phyloP scores from a whole-genome alignment of 2,113 vertebrate genomes.

The Arizona elegans region DNA sequence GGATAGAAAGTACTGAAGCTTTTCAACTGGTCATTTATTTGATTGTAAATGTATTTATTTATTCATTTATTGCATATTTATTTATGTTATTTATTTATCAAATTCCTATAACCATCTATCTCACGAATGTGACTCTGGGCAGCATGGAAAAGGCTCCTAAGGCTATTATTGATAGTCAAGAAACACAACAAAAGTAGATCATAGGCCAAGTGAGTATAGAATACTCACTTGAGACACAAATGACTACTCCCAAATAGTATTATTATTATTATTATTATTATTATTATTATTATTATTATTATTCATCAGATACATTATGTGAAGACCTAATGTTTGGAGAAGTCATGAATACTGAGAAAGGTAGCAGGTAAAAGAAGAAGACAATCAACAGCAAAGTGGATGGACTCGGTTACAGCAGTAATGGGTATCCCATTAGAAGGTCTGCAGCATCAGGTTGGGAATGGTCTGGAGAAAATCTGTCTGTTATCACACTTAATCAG shows the following conservation, averaged over 20 bases:
- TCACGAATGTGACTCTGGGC: not conserved
- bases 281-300: not conserved
- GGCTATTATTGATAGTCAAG: not conserved
- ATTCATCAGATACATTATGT: not conserved
- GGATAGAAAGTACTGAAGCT: not conserved
- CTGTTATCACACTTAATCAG: not conserved
- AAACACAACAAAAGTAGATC: not conserved
- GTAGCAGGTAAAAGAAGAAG: no score
- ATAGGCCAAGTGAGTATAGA: not conserved
- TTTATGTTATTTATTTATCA: not conserved
- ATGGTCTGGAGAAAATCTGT: not conserved
- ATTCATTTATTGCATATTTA: not conserved
- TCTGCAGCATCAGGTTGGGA: not conserved
- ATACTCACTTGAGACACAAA: not conserved
- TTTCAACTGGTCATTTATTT: not conserved
- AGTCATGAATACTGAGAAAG: no score
- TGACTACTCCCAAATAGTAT: not conserved
- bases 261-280: not conserved
- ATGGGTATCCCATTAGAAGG: not conserved
- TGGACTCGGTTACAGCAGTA: not conserved
- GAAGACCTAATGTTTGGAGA: not conserved
- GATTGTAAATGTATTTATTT: not conserved
- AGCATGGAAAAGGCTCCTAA: not conserved
- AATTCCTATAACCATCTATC: not conserved
- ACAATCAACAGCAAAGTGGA: no score